Base-by-base conservation (phyloP, 2,113 vertebrate genomes). In the Acrocephalus arundinaceus region DNA sequence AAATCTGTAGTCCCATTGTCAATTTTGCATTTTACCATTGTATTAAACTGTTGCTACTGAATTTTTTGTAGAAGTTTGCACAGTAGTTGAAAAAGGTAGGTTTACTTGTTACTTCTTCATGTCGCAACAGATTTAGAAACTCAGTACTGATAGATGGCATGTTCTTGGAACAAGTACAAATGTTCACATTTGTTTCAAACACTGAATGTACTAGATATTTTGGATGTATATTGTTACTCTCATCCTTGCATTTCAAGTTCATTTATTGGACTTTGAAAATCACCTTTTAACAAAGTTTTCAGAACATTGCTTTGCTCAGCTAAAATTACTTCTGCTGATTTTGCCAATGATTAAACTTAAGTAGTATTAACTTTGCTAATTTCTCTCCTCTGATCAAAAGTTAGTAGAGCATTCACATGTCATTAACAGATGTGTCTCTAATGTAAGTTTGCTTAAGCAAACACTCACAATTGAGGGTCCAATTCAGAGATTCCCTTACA, bases 341-440 rank as follows among this genome's bases (percentile, higher is more conserved):
- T 93, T 95, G 81, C 54, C 71, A 95, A 75, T 90, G 93, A 94
- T 96, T 95, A 93, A 96, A 82, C 79, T 91, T 91, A 75, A 90
- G 25, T 58, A 39, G 51, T 90, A 91, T 72, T 70, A 90, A 71
- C 46, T 86, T 71, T 65, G 66, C 14, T 87, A 57, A 91, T 92
- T 96, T 94, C 25, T 83, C 57, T 90, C n/a, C 48, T 71, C 13
- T 76, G 67, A 93, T 82, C 93, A 72, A 68, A 96, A 94, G 58
- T 84, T 81, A 82, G 51, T 41, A 67, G 77, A 95, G 58, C 65
- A 77, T 92, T 97, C 23, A 45, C 48, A 94, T 95, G 76, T 71
- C 65, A 51, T 82, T 86, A 93, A 45, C 45, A 72, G 68, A 51
- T 15, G 7, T 39, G 66, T 70, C 35, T 71, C 17, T 78, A 65